Base-by-base conservation (phyloP, 1,140 invertebrate genomes). In the Eufriesea mexicana region DNA sequence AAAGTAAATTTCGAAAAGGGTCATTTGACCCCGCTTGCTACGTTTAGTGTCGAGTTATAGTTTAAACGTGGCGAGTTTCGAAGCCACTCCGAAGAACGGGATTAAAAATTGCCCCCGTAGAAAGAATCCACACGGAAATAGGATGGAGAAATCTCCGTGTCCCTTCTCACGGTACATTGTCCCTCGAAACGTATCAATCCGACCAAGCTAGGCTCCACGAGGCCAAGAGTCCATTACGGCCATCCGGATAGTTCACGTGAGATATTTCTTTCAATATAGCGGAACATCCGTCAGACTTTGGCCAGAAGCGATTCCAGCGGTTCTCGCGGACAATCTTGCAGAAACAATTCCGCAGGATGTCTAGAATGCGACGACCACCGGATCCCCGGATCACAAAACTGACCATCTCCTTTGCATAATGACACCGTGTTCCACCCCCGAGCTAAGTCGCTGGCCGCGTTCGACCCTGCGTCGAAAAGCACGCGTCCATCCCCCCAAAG, bases 321-420 rank as follows among this genome's bases (percentile, higher is more conserved):
- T 70, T 74, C 73, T 86, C 83, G 77, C 78, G 80, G 84, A 88
- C 86, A 89, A 84, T 84, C 78, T 85, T 83, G 83, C 84, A 87
- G 83, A 90, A 92, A 92, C 90, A 90, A 90, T 84, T 88, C 86
- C 89, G 89, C 92, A 92, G 91, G 91, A 93, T 93, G 93, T 92
- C 90, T 89, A 80, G 90, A 92, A 93, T 90, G 91, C 90, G 91
- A 83, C 90, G 89, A 91, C 90, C 87, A 79, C 67, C 59, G 80
- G 79, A 89, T 85, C 86, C 91, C 82, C 23, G 91, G 92, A 94
- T 93, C 91, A 91, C 90, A 80, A 86, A 90, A 91, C 91, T 94
- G 93, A 93, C 93, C 93, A 93, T 94, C 93, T 93, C 84, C 83
- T 94, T 94, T 94, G 92, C 93, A 94, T 94, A 94, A 94, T 92